These are phyloP conservation scores for Esperia sulphurella DNA, from an alignment of 2,888 invertebrate species.

Conservation along the genomic window DNA sequence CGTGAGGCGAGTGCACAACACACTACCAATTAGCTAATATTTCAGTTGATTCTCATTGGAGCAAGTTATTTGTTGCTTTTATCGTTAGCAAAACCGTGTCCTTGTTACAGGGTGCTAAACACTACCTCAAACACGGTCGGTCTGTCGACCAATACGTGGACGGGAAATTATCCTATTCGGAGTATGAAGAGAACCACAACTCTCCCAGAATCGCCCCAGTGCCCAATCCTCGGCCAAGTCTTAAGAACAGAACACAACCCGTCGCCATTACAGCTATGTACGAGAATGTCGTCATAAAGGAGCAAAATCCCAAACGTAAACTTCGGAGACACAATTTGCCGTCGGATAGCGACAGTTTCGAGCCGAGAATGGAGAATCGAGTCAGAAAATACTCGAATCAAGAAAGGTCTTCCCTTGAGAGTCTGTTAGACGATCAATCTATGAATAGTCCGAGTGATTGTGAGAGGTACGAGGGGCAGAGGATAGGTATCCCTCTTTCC, in stretches of 20 bases:
- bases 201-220: conserved; percentile 65
- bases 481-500: conserved; percentile 84
- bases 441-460: conserved; percentile 73
- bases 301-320: conserved; percentile 86
- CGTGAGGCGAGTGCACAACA: no score
- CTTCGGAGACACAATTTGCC: conserved; percentile 80
- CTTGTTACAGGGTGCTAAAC: conserved; percentile 74
- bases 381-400: conserved; percentile 73
- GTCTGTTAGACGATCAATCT: conserved; percentile 79
- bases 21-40: no score
- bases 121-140: conserved; percentile 83
- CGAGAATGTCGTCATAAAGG: conserved; percentile 85
- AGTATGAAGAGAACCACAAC: conserved; percentile 74
- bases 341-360: conserved; percentile 81
- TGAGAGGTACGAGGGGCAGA: conserved; percentile 62
- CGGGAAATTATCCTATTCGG: conserved; percentile 77
- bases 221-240: conserved; percentile 63
- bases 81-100: not conserved
- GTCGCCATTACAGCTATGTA: conserved; percentile 86
- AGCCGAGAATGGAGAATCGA: conserved; percentile 65
- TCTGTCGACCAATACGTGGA: conserved; percentile 90
- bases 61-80: no score
- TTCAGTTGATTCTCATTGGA: no score
- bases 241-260: conserved; percentile 79
- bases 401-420: conserved; percentile 79